A percentile compares a stretch with the other conserved stretches of the same genome.
Conservation (phyloP, 2,888 invertebrate genomes). For the Caradrina kadenii region DNA sequence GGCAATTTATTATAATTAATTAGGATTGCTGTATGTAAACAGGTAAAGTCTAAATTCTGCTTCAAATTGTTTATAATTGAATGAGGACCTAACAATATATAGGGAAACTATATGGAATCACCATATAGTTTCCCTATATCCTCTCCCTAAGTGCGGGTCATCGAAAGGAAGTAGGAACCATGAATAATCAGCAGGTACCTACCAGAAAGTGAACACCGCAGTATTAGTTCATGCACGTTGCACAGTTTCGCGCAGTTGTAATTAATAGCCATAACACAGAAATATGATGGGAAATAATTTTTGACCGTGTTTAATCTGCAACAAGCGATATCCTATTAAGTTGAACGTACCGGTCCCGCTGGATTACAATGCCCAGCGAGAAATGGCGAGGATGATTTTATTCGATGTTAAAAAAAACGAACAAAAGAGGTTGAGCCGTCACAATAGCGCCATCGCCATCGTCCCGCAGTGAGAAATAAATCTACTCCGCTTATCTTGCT, state of each 20-base stretch:
- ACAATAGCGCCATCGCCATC: conserved; percentile 47
- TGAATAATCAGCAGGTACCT: too few species aligned
- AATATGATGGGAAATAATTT: conserved; percentile 36
- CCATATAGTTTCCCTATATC: background rate
- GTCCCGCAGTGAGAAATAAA: conserved; percentile 55
- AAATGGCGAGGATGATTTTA: conserved; percentile 34
- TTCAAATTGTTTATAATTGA: conserved; percentile 6
- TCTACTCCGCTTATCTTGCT: conserved; percentile 51
- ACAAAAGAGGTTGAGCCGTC: conserved; percentile 49
- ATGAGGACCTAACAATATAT: background rate
- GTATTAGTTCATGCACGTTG: too few species aligned
- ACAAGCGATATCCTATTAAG: conserved; percentile 55
- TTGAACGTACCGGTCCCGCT: conserved; percentile 50
- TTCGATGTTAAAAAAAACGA: conserved; percentile 52
- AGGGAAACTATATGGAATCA: too few species aligned
- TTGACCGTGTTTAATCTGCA: conserved; percentile 24
- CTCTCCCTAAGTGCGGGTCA: background rate
- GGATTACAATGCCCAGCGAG: conserved; percentile 48
- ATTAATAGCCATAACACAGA: conserved; percentile 8
- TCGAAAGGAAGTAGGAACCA: background rate
- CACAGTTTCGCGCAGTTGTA: too few species aligned
- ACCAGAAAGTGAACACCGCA: too few species aligned
- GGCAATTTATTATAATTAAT: background rate
- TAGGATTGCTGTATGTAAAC: conserved; percentile 24
- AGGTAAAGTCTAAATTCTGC: conserved; percentile 13